Evolutionary conservation across 2,113 vertebrate genomes (phyloP).

Genomic region (Bufo bufo): DNA sequence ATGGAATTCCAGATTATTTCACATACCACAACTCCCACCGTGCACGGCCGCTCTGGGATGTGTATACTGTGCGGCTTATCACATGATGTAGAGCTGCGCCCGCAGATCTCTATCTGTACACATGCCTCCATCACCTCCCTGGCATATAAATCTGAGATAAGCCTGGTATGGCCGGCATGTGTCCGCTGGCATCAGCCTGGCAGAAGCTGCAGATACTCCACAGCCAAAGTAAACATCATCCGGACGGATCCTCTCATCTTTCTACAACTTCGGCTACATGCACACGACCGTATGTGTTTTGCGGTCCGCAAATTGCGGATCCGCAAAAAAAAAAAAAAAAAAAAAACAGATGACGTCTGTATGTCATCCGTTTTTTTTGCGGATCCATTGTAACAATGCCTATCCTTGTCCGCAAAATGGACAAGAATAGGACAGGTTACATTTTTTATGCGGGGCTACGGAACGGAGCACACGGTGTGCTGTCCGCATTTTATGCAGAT

Average conservation of each 20-base stretch:
- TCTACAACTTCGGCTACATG: neutral
- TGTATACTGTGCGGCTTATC: neutral
- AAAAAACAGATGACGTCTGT: no score
- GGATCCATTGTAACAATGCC: no score
- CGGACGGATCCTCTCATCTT: neutral
- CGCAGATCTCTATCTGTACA: neutral
- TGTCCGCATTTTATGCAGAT: no score
- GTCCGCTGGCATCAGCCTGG: neutral
- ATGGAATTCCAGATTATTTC: neutral
- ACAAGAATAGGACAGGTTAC: no score
- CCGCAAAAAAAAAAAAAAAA: no score
- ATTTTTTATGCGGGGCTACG: no score
- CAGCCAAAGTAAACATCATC: neutral
- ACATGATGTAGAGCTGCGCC: neutral
- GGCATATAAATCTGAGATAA: conserved; percentile 22
- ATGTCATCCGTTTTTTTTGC: no score
- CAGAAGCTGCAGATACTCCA: neutral
- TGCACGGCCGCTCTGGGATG: neutral
- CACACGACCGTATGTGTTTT: no score
- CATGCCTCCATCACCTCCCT: neutral
- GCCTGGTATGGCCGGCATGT: neutral
- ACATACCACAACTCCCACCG: neutral
- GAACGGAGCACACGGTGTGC: no score
- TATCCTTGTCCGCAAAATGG: no score
- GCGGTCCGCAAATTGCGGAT: no score